Percentiles rank a stretch among this genome's conserved stretches.
phyloP scores from a whole-genome alignment of 2,797 vertebrate genomes.

The Pelobates cultripes region DNA sequence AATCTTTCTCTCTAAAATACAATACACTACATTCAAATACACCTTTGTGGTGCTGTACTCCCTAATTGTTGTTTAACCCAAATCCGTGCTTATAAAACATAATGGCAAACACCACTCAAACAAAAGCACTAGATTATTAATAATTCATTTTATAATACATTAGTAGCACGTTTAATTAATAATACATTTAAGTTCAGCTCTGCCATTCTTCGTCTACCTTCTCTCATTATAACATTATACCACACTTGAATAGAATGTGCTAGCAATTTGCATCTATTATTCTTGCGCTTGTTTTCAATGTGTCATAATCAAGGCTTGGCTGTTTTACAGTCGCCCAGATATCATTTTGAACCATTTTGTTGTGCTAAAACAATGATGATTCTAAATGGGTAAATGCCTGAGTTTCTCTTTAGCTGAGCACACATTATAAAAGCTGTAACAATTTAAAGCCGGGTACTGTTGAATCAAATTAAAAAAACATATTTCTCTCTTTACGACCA shows the following conservation, averaged over 20 bases:
- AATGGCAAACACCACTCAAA: constrained; percentile 14
- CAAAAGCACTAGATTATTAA: constrained; percentile 33
- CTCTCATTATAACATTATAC: not conserved
- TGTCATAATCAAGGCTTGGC: constrained; percentile 16
- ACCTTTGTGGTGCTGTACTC: not conserved
- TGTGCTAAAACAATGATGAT: constrained; percentile 44
- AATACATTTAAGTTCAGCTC: constrained; percentile 31
- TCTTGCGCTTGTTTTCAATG: not conserved
- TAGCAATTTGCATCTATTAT: constrained; percentile 37
- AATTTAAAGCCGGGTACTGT: constrained; percentile 17
- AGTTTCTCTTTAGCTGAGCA: not conserved
- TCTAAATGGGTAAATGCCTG: constrained; percentile 16
- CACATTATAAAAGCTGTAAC: constrained; percentile 22
- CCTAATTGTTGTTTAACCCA: not conserved
- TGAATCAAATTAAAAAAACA: constrained; percentile 44
- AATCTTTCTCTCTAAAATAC: too few relatives aligned
- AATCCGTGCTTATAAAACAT: constrained; percentile 5
- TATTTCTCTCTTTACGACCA: constrained; percentile 51
- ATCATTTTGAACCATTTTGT: constrained; percentile 32
- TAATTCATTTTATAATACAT: constrained; percentile 45
- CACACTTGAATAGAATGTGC: constrained; percentile 12
- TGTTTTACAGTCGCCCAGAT: constrained; percentile 11
- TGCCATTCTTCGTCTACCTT: constrained; percentile 10
- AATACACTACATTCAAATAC: not conserved
- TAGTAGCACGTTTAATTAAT: constrained; percentile 40